Base-by-base conservation (phyloP, 2,113 vertebrate genomes). In the Tonatia bakeri region DNA sequence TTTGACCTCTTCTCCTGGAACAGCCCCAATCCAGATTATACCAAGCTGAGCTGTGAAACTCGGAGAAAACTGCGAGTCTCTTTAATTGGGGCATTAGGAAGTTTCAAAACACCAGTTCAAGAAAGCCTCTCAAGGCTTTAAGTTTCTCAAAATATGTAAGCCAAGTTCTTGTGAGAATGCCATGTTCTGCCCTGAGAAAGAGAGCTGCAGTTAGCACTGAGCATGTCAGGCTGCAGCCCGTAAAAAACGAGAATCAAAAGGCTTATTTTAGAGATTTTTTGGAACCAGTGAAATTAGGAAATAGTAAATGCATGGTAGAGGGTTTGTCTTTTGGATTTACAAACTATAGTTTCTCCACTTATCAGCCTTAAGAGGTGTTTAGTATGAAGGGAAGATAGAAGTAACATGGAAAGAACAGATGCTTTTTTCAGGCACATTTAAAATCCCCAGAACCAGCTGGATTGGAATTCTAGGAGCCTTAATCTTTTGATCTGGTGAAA, bases 1-100 rank as follows among this genome's bases (percentile, higher is more conserved):
- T 94, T 70, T 98, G 98, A 99, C 98, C 98, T 98, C 95, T 19
- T 97, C 75, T 96, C 87, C 96, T 98, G 98, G 97, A 98, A 96
- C 86, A 1, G 0, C 96, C 97, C 96, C 98, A 98, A 96, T 94
- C 91, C 97, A 96, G 97, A 98, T 96, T 97, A 97, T 93, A 95
- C 90, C 77, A 95, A 98, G 96, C 94, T 97, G 96, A 88, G 96
- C 95, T 97, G 80, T 84, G 95, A 97, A 96, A 96, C 96, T 96
- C 93, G 83, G 96, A 97, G 97, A 96, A 97, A 98, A 97, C 97
- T 96, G 87, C 67, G 97, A 96, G 52, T 88, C 97, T 98, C 87
- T 77, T 88, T 89, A 97, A 97, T 90, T 96, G 94, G 90, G 85
- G 88, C 75, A 85, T 94, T 93, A 97, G 94, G 89, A 92, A 91